A percentile compares a stretch with the other conserved stretches of the same genome.
These are phyloP conservation scores for Aelia acuminata DNA, from an alignment of 2,888 invertebrate genomes.

Conservation along the genomic window DNA sequence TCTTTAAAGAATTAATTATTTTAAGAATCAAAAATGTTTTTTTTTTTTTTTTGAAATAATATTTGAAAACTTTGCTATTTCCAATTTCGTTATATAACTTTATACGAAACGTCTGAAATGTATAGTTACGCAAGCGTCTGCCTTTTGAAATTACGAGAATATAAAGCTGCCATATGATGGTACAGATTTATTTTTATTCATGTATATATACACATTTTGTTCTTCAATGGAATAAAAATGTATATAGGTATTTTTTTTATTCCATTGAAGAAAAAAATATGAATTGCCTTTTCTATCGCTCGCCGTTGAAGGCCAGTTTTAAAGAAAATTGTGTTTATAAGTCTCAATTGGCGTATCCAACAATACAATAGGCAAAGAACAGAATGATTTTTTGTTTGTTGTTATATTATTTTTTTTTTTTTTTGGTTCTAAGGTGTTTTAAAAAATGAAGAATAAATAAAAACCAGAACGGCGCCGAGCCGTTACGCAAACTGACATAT, in stretches of 20 bases:
- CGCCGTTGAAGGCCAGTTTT: background rate
- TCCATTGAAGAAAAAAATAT: background rate
- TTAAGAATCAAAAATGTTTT: background rate
- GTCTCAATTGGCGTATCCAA: background rate
- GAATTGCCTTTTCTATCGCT: background rate
- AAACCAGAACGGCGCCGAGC: background rate
- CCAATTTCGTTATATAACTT: background rate
- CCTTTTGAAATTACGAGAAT: slow-evolving; percentile 5
- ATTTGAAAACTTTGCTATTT: background rate
- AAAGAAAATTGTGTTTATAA: background rate
- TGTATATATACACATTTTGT: background rate
- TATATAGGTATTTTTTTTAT: background rate
- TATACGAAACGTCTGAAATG: background rate
- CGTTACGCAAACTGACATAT: background rate
- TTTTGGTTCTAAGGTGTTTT: no score
- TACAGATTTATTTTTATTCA: background rate
- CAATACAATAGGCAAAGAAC: background rate
- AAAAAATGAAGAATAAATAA: no score
- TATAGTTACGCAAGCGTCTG: background rate
- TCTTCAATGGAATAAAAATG: no score
- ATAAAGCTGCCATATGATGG: slow-evolving; percentile 11
- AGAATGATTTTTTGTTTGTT: no score
- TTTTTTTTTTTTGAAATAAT: background rate
- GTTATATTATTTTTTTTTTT: no score
- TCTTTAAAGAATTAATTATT: background rate